Percentiles rank a stretch among this genome's conserved stretches.
Evolutionary conservation across 2,113 vertebrate genomes (phyloP).

Genomic region (Siniperca knerii): DNA sequence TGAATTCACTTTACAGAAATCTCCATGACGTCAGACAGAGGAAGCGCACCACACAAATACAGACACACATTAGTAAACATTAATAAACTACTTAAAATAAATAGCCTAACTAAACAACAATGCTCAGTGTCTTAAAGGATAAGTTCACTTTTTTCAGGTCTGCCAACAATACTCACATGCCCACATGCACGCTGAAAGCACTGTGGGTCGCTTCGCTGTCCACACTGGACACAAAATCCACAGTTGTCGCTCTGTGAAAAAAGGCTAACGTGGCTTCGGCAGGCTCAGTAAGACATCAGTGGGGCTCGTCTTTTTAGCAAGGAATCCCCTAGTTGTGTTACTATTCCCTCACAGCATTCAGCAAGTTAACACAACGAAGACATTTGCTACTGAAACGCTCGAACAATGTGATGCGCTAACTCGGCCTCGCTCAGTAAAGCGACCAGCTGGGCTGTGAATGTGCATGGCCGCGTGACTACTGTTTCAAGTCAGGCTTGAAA

Average conservation of each 20-base stretch:
- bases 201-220: no score
- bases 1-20: background rate
- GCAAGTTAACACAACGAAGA: background rate
- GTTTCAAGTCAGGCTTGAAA: no score
- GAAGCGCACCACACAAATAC: background rate
- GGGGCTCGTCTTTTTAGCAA: no score
- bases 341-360: background rate
- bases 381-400: background rate
- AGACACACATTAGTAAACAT: background rate
- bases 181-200: no score
- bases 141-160: no score
- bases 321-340: no score
- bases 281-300: no score
- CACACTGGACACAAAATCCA: no score
- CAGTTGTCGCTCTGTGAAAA: no score
- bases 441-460: background rate
- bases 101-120: background rate
- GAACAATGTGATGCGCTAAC: background rate
- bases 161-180: no score
- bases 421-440: background rate
- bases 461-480: background rate
- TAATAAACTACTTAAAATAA: background rate
- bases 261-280: no score
- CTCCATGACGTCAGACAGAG: background rate
- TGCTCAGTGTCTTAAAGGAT: no score